Base-by-base conservation (phyloP, 2,113 vertebrate genomes). In the Paratilapia polleni region DNA sequence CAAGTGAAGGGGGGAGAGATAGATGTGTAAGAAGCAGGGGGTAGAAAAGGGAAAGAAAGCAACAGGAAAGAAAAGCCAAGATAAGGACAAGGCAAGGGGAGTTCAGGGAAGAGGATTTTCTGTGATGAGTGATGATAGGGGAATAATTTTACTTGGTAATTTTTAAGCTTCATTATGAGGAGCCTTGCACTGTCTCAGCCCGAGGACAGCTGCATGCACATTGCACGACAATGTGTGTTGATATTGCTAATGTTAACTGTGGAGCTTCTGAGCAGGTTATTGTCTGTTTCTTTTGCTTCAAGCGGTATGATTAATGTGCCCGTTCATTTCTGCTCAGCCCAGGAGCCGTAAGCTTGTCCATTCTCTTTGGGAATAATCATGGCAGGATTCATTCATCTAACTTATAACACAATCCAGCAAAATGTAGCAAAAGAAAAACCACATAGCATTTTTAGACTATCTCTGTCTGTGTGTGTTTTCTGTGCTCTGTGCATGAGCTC, bases 301-400 rank as follows among this genome's bases (percentile, higher is more conserved):
- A 86, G 86, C 59, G 52, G 70, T 64, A 56, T 92, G 93, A 94
- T 94, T 87, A 89, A 93, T 93, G 89, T 28, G 73, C 63, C 82
- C 8, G 34, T 83, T 52, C 24, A 11, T 62, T 49, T 84, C 47
- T 61, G 49, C 43, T 41, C 58, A 63, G 82, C 47, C 77, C 77
- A 26, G 26, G 38, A 79, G 76, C 68, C 78, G 2, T 17, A 66
- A 74, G 83, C 81, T 47, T 28, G 66, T 90, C 86, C 31, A 13
- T 68, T 82, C 79, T 84, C 77, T 83, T 43, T 81, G 73, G 88
- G 82, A 85, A 86, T 82, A 83, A 88, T 84, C n/a, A 22, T 52
- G 64, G 61, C 81, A 66, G 56, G 36, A 36, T 76, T 86, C 83
- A 82, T 91, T 93, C 60, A 80, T 93, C 89, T 85, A 64, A 83